Evolutionary conservation across 2,797 vertebrate genomes (phyloP).

Genomic region (Iguana delicatissima): DNA sequence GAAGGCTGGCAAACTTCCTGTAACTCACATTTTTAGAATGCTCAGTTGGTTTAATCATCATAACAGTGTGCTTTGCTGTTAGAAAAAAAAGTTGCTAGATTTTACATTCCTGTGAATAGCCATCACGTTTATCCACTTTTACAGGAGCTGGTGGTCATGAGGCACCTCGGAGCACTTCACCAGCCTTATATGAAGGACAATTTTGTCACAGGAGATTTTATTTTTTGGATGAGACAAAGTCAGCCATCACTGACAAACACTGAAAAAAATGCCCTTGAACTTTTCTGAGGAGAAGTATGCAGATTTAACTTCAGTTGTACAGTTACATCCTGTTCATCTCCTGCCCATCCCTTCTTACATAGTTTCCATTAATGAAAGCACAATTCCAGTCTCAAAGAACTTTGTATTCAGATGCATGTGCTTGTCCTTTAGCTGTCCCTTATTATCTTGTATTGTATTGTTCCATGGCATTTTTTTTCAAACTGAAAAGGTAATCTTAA

Average conservation of each 20-base stretch:
- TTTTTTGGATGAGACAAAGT: conserved; percentile 30
- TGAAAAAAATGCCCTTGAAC: conserved; percentile 27
- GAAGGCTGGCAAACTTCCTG: not conserved
- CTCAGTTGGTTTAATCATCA: conserved; percentile 14
- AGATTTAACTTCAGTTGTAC: conserved; percentile 33
- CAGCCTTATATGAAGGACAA: not conserved
- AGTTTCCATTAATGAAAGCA: conserved; percentile 29
- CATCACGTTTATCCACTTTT: not conserved
- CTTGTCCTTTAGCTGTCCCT: not conserved
- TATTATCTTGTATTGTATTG: not conserved
- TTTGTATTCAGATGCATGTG: not conserved
- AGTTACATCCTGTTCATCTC: conserved; percentile 34
- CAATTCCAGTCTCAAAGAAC: not conserved
- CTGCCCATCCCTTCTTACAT: not conserved
- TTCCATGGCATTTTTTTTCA: conserved; percentile 5
- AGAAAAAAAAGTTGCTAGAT: not conserved
- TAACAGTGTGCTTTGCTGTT: not conserved
- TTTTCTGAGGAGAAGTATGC: conserved; percentile 35
- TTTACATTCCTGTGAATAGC: not conserved
- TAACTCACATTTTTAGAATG: not conserved
- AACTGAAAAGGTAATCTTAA: conserved; percentile 9
- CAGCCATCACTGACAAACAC: not conserved
- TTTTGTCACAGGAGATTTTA: conserved; percentile 8
- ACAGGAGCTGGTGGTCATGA: not conserved
- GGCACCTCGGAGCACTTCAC: conserved; percentile 6